These are phyloP conservation scores for Flexamia atlantica DNA, from an alignment of 2,888 invertebrate genomes.

Conservation along the genomic window DNA sequence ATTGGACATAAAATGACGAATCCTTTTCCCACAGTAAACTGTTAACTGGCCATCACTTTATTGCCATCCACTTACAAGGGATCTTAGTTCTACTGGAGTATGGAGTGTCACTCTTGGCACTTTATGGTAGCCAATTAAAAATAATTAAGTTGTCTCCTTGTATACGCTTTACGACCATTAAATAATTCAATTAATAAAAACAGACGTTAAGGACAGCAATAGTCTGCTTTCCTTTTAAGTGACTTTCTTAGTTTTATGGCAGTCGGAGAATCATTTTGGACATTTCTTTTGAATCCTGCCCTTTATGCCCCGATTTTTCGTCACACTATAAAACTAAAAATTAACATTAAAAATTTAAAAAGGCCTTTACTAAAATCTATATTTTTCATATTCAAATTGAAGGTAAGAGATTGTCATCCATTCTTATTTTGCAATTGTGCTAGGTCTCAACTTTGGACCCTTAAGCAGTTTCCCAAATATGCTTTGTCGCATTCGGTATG, in stretches of 20 bases:
- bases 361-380: too few relatives aligned
- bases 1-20: neutral
- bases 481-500: too few relatives aligned
- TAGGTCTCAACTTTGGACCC: too few relatives aligned
- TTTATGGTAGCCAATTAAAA: constrained; percentile 23
- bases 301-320: too few relatives aligned
- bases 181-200: neutral
- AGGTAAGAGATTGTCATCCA: too few relatives aligned
- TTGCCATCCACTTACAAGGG: constrained; percentile 10
- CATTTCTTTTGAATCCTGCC: too few relatives aligned
- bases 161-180: constrained; percentile 22
- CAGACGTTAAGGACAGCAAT: neutral
- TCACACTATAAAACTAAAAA: too few relatives aligned
- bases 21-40: constrained; percentile 11
- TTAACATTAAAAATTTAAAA: too few relatives aligned
- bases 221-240: constrained; percentile 64
- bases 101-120: neutral
- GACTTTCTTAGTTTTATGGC: neutral
- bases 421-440: too few relatives aligned
- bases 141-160: constrained; percentile 15
- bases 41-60: constrained; percentile 19
- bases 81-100: neutral
- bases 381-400: too few relatives aligned
- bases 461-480: too few relatives aligned
- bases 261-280: neutral